Percentiles rank a stretch among this genome's conserved stretches.
Conservation (phyloP, 2,888 invertebrate genomes). For the Lasioglossum calceatum region DNA sequence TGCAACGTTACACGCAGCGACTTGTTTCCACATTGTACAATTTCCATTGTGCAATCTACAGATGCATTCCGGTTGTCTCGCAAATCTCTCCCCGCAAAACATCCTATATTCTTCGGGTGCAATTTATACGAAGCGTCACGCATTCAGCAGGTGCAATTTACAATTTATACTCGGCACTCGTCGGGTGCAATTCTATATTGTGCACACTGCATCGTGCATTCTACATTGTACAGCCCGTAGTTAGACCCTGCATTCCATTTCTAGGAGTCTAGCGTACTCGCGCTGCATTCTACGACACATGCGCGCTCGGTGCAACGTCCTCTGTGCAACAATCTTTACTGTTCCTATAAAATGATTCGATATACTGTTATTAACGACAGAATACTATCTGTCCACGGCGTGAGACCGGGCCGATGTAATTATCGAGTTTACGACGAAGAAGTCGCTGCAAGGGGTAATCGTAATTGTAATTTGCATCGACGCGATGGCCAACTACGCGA, state of each 20-base stretch:
- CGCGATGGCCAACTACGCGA: not conserved
- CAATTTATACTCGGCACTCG: not conserved
- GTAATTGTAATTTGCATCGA: not conserved
- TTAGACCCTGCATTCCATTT: not conserved
- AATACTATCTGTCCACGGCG: no score
- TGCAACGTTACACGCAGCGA: not conserved
- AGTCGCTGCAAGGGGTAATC: not conserved
- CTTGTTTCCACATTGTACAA: slow-evolving; percentile 1
- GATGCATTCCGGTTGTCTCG: not conserved
- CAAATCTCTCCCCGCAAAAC: not conserved
- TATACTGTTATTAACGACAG: not conserved
- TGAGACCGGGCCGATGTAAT: not conserved
- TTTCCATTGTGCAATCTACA: not conserved
- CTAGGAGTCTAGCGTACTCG: not conserved
- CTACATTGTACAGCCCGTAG: not conserved
- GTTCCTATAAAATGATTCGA: not conserved
- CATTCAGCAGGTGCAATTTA: not conserved
- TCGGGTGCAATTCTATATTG: not conserved
- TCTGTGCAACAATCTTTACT: not conserved
- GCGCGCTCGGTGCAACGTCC: not conserved
- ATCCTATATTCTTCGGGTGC: not conserved
- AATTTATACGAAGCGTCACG: not conserved
- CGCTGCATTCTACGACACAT: not conserved
- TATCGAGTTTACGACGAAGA: not conserved
- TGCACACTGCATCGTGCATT: not conserved